phyloP scores from a whole-genome alignment of 2,888 invertebrate species.

The Ectropis crepuscularia region DNA sequence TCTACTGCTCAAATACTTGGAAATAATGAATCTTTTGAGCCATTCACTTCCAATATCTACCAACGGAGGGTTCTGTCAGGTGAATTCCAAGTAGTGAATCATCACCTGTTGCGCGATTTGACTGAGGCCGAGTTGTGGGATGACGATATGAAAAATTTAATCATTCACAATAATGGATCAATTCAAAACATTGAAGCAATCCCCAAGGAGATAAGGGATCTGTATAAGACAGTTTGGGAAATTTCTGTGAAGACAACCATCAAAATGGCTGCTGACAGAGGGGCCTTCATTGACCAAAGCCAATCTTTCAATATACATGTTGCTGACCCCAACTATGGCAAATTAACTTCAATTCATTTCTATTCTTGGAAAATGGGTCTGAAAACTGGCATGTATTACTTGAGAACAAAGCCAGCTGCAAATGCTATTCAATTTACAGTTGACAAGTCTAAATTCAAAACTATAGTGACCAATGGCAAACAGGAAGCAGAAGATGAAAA shows the following conservation, averaged over 20 bases:
- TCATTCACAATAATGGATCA: constrained; percentile 96
- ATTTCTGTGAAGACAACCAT: constrained; percentile 96
- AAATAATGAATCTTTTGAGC: constrained; percentile 99
- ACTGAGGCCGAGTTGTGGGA: constrained; percentile 97
- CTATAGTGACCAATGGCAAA: constrained; percentile 56
- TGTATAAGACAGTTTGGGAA: constrained; percentile 99
- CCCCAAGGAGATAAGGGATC: constrained; percentile 92
- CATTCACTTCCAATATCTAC: constrained; percentile 99
- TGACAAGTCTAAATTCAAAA: constrained; percentile 87
- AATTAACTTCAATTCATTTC: constrained; percentile 99
- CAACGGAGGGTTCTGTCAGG: constrained; percentile 96
- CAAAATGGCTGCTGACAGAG: constrained; percentile 98
- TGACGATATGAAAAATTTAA: constrained; percentile 97
- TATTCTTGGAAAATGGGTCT: constrained; percentile 98
- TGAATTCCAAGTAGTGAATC: constrained; percentile 98
- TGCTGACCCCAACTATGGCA: constrained; percentile 96
- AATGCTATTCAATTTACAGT: constrained; percentile 99
- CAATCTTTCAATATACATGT: constrained; percentile 99
- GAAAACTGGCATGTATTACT: constrained; percentile 99
- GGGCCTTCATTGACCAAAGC: constrained; percentile 99
- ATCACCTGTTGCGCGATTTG: constrained; percentile 96
- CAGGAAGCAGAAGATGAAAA: constrained; percentile 73
- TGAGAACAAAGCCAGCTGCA: constrained; percentile 97
- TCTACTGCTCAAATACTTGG: constrained; percentile 99
- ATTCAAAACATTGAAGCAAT: constrained; percentile 94